Percentiles rank a stretch among this genome's conserved stretches.
phyloP scores from a whole-genome alignment of 2,888 invertebrate species.

The Euzophera pinguis region DNA sequence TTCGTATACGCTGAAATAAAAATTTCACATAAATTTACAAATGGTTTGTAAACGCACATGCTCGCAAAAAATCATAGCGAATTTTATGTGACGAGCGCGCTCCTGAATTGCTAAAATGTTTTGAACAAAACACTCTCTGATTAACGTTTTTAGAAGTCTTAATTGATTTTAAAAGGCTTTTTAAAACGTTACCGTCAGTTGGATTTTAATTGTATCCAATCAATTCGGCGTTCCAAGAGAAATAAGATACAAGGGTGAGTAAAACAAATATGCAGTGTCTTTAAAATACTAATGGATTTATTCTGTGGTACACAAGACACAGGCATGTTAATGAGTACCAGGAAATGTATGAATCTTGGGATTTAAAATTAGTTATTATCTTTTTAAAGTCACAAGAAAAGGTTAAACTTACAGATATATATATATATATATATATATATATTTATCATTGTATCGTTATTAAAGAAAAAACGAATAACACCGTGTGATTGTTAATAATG shows the following conservation, averaged over 20 bases:
- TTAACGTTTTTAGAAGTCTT: not conserved
- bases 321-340: no score
- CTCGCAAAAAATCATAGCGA: not conserved
- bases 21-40: not conserved
- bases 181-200: not conserved
- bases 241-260: not conserved
- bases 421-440: no score
- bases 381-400: no score
- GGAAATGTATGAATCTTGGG: no score
- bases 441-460: no score
- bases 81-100: not conserved
- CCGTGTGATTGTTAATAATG: no score
- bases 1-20: not conserved
- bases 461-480: no score
- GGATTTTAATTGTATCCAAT: not conserved
- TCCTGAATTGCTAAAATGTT: not conserved
- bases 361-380: no score
- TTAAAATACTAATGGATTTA: no score
- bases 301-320: no score
- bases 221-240: not conserved
- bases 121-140: not conserved
- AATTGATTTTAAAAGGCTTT: not conserved
- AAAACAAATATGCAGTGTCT: no score
- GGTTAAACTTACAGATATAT: no score
- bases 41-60: conserved; percentile 1